Evolutionary conservation across 2,888 invertebrate genomes (phyloP).

Genomic region (Antheraea assamensis): DNA sequence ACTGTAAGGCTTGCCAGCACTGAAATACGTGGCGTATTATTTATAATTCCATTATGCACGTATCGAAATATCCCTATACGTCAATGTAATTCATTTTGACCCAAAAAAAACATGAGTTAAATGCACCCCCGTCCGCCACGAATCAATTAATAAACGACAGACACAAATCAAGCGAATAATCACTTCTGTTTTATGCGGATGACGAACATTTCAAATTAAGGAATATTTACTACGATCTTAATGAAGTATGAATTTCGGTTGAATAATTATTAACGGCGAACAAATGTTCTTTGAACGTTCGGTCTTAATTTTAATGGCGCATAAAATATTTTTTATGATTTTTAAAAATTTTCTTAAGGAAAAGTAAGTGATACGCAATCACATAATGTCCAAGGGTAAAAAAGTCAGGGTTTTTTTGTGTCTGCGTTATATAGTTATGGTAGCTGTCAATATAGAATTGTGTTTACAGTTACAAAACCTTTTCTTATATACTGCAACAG

Average conservation of each 20-base stretch:
- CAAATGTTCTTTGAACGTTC: constrained; percentile 16
- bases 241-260: constrained; percentile 25
- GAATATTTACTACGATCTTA: constrained; percentile 24
- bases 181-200: constrained; percentile 24
- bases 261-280: constrained; percentile 27
- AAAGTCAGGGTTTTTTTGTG: neutral
- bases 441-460: neutral
- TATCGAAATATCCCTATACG: no score
- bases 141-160: constrained; percentile 45
- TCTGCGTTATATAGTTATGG: neutral
- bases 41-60: no score
- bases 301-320: neutral
- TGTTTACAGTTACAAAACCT: no score
- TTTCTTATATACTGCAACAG: no score
- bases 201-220: constrained; percentile 26
- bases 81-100: neutral
- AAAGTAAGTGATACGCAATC: neutral
- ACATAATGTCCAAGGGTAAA: neutral
- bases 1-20: no score
- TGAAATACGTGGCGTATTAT: no score
- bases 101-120: neutral
- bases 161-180: constrained; percentile 42
- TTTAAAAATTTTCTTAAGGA: neutral
- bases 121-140: constrained; percentile 4
- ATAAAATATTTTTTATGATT: neutral